These are phyloP conservation scores for Nicator chloris DNA, from an alignment of 2,113 vertebrate species.

Conservation along the genomic window DNA sequence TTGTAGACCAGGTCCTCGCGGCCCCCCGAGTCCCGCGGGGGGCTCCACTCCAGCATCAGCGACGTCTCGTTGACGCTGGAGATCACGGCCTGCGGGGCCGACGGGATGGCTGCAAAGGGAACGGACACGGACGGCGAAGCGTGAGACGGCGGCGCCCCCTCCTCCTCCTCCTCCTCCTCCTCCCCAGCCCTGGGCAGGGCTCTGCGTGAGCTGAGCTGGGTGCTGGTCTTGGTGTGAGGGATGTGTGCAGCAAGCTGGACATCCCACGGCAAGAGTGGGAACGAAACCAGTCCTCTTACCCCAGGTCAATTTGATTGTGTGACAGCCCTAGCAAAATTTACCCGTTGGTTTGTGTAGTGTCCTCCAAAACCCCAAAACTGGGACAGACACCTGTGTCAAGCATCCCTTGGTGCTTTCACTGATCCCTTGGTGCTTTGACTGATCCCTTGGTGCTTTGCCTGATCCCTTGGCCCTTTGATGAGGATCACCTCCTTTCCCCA, in stretches of 20 bases:
- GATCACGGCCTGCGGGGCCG: constrained; percentile 85
- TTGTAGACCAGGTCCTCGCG: constrained; percentile 93
- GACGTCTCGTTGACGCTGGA: constrained; percentile 96
- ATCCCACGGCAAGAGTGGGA: not conserved
- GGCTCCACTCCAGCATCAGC: constrained; percentile 87
- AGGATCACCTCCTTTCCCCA: not conserved
- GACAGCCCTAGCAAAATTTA: not conserved
- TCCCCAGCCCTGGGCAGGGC: not conserved
- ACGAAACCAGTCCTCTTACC: not conserved
- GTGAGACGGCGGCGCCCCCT: not conserved
- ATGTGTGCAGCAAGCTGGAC: not conserved
- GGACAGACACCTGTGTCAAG: not conserved
- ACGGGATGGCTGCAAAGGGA: constrained; percentile 81
- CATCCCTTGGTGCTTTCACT: not conserved
- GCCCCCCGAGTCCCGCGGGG: constrained; percentile 82
- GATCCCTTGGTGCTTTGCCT: accelerated
- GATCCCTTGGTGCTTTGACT: accelerated
- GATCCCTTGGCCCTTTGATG: too few species aligned
- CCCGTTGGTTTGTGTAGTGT: not conserved
- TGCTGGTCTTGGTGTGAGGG: not conserved
- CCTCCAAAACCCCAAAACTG: not conserved
- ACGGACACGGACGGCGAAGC: not conserved
- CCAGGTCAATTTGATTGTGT: not conserved
- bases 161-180: not conserved
- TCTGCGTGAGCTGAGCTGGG: accelerated